Evolutionary conservation across 2,888 invertebrate genomes (phyloP), one percentile per base, ranked within the genome.

Genomic region (Heliconius cydno): DNA sequence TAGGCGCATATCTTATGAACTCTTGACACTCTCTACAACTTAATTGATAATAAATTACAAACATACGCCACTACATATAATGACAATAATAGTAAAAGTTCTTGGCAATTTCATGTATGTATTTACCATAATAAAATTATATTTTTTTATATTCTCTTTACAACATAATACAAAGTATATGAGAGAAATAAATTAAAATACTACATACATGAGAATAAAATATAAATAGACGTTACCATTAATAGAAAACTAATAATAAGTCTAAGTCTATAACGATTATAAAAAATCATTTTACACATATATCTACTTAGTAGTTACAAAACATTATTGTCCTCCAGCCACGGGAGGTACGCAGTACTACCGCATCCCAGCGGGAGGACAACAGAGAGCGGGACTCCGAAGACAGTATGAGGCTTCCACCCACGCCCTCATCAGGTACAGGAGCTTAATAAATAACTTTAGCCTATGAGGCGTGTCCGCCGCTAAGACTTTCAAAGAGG

Each of bases 221-320:
- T 60, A 75, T 75, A 52, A 65, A 70, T 80, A 78, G 76, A 81
- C 85, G 85, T 83, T 85, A 87, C 83, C 84, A 87, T 84, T 85
- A 84, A 87, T 87, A 86, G 30, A 67, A 67, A 89, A 89, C 86
- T 89, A 90, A 87, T 79, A 81, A 77, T 88, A 88, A 87, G 90
- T 88, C 88, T 88, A 88, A 87, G 90, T 88, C 88, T 86, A 85
- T 86, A 88, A 88, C 86, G 88, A 89, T 86, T 85, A 85, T 85
- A 84, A 85, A 86, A 84, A 82, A 84, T 83, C 83, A 87, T 88
- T 90, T 88, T 85, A 86, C 85, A 84, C 84, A 85, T 88, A 89
- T 89, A 90, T 92, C 94, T 94, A 95, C 94, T 92, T 93, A 92
- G 94, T 95, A 95, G 94, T 92, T 94, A 95, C 94, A 91, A 89